Conservation (phyloP, 1,140 invertebrate species). For the Pantala flavescens region DNA sequence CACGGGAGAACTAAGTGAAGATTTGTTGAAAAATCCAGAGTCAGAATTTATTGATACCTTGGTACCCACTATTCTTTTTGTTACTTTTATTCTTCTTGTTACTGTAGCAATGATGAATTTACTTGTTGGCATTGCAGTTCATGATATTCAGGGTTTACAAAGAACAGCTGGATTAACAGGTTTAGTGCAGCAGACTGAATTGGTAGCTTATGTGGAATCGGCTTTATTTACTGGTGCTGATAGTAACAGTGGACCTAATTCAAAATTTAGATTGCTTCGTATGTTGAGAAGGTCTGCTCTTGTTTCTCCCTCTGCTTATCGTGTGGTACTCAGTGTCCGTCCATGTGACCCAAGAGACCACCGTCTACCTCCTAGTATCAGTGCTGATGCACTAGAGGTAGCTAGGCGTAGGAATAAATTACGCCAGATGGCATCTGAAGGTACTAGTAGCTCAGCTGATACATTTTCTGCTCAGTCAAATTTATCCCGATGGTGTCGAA, state of each 20-base stretch:
- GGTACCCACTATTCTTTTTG: conserved; percentile 45
- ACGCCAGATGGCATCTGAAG: background rate
- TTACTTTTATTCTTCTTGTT: conserved; percentile 62
- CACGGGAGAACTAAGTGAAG: conserved; percentile 70
- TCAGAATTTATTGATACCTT: conserved; percentile 39
- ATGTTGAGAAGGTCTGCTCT: conserved; percentile 60
- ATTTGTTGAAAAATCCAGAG: conserved; percentile 51
- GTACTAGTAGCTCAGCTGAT: background rate
- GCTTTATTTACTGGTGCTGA: conserved; percentile 58
- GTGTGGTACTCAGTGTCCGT: conserved; percentile 43
- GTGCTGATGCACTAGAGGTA: background rate
- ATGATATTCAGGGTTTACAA: conserved; percentile 62
- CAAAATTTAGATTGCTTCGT: conserved; percentile 39
- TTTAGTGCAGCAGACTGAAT: conserved; percentile 62
- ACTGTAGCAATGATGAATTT: conserved; percentile 75
- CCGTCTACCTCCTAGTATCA: background rate
- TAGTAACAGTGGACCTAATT: conserved; percentile 39
- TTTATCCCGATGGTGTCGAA: background rate
- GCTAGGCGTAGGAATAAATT: background rate
- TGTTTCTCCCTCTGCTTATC: conserved; percentile 61
- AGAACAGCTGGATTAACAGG: conserved; percentile 65
- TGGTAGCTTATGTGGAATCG: conserved; percentile 62
- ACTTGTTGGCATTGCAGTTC: conserved; percentile 66
- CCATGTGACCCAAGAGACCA: conserved; percentile 13
- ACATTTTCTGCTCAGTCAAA: background rate